Conservation (phyloP, 2,797 vertebrate species). For the Otus scops region DNA sequence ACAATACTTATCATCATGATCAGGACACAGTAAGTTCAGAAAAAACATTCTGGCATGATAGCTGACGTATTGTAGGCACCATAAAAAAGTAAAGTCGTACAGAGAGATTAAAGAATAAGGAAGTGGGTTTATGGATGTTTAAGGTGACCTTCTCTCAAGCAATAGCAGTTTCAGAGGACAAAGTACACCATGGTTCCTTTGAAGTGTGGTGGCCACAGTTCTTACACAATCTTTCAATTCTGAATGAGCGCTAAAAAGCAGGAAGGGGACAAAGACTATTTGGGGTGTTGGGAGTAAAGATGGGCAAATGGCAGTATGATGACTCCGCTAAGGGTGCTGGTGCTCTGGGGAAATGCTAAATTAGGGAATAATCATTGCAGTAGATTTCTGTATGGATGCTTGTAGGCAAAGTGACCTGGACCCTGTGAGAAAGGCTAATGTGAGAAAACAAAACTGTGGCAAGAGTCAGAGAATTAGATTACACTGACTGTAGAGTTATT, state of each 20-base stretch:
- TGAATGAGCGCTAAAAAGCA: neutral
- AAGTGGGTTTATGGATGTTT: neutral
- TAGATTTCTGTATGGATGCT: neutral
- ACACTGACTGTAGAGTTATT: fast-evolving
- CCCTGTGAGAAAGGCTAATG: neutral
- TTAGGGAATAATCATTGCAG: neutral
- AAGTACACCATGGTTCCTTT: neutral
- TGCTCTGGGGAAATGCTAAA: neutral
- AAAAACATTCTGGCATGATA: neutral
- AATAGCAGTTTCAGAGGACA: neutral
- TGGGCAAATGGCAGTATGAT: neutral
- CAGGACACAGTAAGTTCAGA: neutral
- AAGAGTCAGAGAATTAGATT: neutral
- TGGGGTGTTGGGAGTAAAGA: neutral
- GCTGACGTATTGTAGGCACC: neutral
- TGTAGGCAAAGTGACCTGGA: neutral
- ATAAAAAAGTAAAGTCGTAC: neutral
- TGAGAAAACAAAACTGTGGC: neutral
- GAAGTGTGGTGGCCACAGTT: neutral
- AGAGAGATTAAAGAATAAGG: neutral
- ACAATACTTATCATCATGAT: neutral
- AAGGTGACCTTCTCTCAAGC: neutral
- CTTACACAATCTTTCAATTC: neutral
- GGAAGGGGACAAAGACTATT: neutral
- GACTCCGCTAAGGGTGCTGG: neutral